These are phyloP conservation scores for Troglohyphantes excavatus DNA, from an alignment of 2,888 invertebrate genomes.

Conservation along the genomic window DNA sequence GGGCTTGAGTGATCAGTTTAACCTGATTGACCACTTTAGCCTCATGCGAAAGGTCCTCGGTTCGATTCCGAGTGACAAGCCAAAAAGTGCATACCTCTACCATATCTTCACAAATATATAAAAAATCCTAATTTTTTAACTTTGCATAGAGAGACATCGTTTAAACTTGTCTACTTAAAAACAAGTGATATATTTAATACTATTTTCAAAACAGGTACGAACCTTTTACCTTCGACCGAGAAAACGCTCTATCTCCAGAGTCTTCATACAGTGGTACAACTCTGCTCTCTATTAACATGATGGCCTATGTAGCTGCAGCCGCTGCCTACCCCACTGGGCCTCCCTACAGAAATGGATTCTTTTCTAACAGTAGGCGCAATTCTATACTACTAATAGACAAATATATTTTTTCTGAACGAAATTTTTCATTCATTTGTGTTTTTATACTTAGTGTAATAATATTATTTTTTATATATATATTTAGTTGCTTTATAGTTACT, in stretches of 20 bases:
- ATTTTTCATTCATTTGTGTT: neutral
- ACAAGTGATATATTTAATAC: no score
- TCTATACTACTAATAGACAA: no score
- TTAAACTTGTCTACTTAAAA: neutral
- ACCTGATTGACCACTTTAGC: no score
- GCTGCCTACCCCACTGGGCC: conserved; percentile 83
- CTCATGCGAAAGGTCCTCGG: no score
- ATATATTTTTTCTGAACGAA: neutral
- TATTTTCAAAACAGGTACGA: conserved; percentile 83
- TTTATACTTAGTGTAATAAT: neutral
- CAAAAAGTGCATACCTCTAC: neutral
- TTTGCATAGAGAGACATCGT: neutral
- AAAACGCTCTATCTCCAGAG: conserved; percentile 33
- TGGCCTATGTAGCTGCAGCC: conserved; percentile 82
- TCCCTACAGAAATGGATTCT: conserved; percentile 82
- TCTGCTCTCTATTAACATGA: conserved; percentile 82
- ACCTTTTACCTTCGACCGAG: conserved; percentile 81
- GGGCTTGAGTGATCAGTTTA: no score
- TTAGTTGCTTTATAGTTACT: neutral
- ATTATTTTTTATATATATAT: neutral
- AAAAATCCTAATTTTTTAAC: no score
- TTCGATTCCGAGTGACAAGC: no score
- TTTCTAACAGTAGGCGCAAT: conserved; percentile 83
- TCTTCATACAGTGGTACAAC: conserved; percentile 81
- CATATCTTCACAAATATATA: neutral